Percentiles rank a stretch among this genome's conserved stretches.
phyloP scores from a whole-genome alignment of 2,113 vertebrate genomes.

The Motacilla alba region DNA sequence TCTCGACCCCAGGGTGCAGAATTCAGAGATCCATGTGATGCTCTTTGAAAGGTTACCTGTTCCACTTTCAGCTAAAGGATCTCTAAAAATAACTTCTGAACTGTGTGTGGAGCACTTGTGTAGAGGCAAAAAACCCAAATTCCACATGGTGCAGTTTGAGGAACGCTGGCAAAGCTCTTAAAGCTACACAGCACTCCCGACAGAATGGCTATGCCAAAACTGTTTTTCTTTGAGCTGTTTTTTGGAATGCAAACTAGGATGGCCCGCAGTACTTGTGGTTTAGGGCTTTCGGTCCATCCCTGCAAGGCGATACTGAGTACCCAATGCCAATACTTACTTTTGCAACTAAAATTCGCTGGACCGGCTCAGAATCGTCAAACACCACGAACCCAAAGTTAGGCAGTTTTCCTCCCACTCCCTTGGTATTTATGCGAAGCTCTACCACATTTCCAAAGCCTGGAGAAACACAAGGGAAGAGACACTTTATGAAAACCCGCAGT shows the following conservation, averaged over 20 bases:
- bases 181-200: background rate
- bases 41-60: background rate
- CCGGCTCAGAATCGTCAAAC: conserved; percentile 94
- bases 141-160: fast-evolving
- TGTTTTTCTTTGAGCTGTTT: background rate
- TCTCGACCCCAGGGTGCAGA: background rate
- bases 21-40: background rate
- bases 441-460: conserved; percentile 93
- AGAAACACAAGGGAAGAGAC: background rate
- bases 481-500: fast-evolving
- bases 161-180: background rate
- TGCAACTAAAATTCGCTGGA: conserved; percentile 94
- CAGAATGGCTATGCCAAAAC: background rate
- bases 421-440: conserved; percentile 97
- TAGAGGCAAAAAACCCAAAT: background rate
- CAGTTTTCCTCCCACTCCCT: conserved; percentile 94
- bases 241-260: background rate
- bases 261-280: background rate
- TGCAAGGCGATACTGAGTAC: background rate
- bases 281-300: background rate
- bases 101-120: background rate
- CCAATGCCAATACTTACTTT: conserved; percentile 83
- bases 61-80: background rate
- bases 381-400: conserved; percentile 99
- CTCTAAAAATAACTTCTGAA: background rate